Evolutionary conservation across 2,888 invertebrate species (phyloP), one percentile per base, ranked within the genome.

Genomic region (Bugulina stolonifera): DNA sequence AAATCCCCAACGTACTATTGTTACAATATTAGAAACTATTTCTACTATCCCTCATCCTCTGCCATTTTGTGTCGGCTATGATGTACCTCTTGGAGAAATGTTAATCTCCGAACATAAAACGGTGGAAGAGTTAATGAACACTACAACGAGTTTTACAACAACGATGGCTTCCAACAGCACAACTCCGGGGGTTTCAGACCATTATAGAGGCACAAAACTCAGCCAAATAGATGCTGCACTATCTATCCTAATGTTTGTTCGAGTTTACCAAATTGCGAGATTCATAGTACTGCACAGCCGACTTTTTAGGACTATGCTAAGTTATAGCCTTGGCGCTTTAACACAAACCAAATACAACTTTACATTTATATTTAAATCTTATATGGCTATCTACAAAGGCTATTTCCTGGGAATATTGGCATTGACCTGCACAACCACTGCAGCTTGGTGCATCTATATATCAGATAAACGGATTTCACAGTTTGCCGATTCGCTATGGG

Each of bases 291-390:
- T 70, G 32, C 70, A 29, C 70, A 70, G 70, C 70, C 22, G 32
- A 29, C 70, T 70, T 22, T 70, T 70, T 29, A 54, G 52, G 23
- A 70, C 70, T n/a, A 70, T 70, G 52, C 52, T 70, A 23, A 70
- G 54, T 29, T 70, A 70, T 52, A 70, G 70, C 29, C 25, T 70
- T 5, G 52, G 70, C 5, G 70, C 70, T 70, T 32, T 70, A 25
- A 32, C 70, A 5, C 70, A 70, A 2, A 54, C 70, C 52, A 43
- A 54, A 23, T 70, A 70, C 52, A 70, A 70, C 52, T 70, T 54
- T 29, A 25, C 32, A 32, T 54, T 70, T 29, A 70, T 70, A 2
- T 70, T 70, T 52, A 43, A 54, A 23, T 70, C 70, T 23, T 70
- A 70, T 29, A 43, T 70, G 70, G 43, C 43, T 25, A 54, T 54